Evolutionary conservation across 1,140 invertebrate genomes (phyloP).

Genomic region (Drosophila sucinea): DNA sequence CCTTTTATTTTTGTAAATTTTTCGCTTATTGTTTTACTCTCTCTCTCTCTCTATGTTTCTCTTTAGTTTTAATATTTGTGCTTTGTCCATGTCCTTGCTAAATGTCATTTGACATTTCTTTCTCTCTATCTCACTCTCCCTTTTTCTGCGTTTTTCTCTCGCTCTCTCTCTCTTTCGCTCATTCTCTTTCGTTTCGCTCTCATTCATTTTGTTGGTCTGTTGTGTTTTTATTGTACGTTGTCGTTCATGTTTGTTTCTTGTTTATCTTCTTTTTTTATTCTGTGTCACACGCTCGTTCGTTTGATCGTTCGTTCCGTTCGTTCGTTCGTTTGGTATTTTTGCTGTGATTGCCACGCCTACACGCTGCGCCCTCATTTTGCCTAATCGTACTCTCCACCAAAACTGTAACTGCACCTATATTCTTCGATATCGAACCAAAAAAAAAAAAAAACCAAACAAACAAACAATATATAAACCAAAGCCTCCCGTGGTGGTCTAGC

Average conservation of each 20-base stretch:
- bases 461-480: slow-evolving; percentile 77
- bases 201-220: slow-evolving; percentile 44
- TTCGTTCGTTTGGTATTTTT: slow-evolving; percentile 59
- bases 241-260: slow-evolving; percentile 42
- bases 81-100: slow-evolving; percentile 53
- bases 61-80: slow-evolving; percentile 26
- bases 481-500: slow-evolving; percentile 86
- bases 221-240: slow-evolving; percentile 23
- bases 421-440: slow-evolving; percentile 25
- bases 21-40: slow-evolving; percentile 19
- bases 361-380: slow-evolving; percentile 53
- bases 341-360: slow-evolving; percentile 64
- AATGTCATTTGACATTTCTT: slow-evolving; percentile 65
- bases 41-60: slow-evolving; percentile 19
- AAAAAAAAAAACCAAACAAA: slow-evolving; percentile 32
- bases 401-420: slow-evolving; percentile 24
- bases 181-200: slow-evolving; percentile 24
- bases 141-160: slow-evolving; percentile 31
- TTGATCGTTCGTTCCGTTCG: slow-evolving; percentile 25
- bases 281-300: slow-evolving; percentile 12
- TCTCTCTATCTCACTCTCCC: slow-evolving; percentile 53
- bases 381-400: slow-evolving; percentile 4
- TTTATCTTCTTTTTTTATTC: slow-evolving; percentile 53
- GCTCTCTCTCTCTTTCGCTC: slow-evolving; percentile 37
- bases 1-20: slow-evolving; percentile 28